Percentiles rank a stretch among this genome's conserved stretches.
Conservation (phyloP, 2,888 invertebrate species). For the Noctua comes region DNA sequence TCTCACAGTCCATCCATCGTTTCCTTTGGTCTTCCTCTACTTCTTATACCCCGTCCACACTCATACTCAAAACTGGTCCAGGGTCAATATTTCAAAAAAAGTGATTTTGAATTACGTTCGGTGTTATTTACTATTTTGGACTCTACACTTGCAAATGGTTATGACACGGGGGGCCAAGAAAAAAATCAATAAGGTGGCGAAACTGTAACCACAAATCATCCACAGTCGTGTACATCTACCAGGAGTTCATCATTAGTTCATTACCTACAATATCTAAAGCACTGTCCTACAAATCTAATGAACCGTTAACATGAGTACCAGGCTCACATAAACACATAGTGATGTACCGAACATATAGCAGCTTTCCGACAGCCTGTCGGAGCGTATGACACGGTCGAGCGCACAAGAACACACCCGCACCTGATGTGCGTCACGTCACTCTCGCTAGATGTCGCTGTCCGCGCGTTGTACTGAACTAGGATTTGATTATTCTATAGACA, state of each 20-base stretch:
- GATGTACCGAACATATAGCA: slow-evolving; percentile 31
- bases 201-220: background rate
- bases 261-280: slow-evolving; percentile 2
- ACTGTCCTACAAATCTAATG: slow-evolving; percentile 4
- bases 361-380: slow-evolving; percentile 54
- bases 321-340: slow-evolving; percentile 37
- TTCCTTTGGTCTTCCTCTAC: too few species aligned
- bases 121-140: too few species aligned
- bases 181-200: background rate
- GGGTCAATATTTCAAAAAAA: too few species aligned
- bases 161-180: background rate
- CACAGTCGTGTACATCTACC: background rate
- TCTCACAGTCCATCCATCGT: too few species aligned
- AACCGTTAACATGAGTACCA: slow-evolving; percentile 39
- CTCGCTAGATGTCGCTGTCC: slow-evolving; percentile 56
- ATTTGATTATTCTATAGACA: slow-evolving; percentile 32
- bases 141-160: background rate
- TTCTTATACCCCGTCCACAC: too few species aligned
- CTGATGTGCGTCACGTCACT: slow-evolving; percentile 60
- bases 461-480: slow-evolving; percentile 23
- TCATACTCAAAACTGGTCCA: too few species aligned
- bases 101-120: too few species aligned
- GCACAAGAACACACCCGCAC: slow-evolving; percentile 55
- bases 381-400: slow-evolving; percentile 52
- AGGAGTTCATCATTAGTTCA: background rate